phyloP scores from a whole-genome alignment of 2,888 invertebrate species.

The Dicranocentrus wangi region DNA sequence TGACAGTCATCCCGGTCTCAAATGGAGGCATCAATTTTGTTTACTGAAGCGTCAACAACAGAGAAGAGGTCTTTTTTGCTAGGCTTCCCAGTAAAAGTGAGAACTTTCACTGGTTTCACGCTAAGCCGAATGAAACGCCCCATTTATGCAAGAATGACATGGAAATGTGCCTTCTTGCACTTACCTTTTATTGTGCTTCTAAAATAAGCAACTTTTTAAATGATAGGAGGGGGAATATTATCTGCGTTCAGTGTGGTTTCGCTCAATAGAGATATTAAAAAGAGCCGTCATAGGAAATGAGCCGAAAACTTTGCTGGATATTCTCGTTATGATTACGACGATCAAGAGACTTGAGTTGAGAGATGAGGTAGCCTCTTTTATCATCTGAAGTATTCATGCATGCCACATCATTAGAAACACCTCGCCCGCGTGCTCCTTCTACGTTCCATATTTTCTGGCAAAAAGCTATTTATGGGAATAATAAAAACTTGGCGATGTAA shows the following conservation, averaged over 20 bases:
- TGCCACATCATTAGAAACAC: too few species aligned
- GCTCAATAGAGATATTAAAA: conserved; percentile 35
- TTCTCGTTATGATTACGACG: conserved; percentile 15
- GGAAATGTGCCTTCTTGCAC: conserved; percentile 21
- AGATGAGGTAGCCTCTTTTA: background rate
- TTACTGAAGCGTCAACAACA: conserved; percentile 45
- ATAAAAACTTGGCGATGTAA: too few species aligned
- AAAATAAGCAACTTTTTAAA: conserved; percentile 24
- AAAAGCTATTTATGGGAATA: too few species aligned
- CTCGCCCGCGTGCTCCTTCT: too few species aligned
- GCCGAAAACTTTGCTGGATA: background rate
- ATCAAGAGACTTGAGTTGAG: conserved; percentile 20
- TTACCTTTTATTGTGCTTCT: background rate
- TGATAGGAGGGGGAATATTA: conserved; percentile 17
- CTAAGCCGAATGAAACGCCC: conserved; percentile 10
- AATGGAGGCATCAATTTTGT: conserved; percentile 54
- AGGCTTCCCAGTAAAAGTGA: background rate
- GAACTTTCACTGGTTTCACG: background rate
- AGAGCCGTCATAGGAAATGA: background rate
- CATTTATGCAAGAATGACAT: conserved; percentile 37
- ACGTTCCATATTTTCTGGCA: too few species aligned
- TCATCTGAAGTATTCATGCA: too few species aligned
- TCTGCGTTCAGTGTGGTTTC: conserved; percentile 1
- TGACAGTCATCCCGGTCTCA: conserved; percentile 54
- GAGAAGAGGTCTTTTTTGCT: background rate